phyloP scores from a whole-genome alignment of 2,888 invertebrate species.

The Polymixis lichenea region DNA sequence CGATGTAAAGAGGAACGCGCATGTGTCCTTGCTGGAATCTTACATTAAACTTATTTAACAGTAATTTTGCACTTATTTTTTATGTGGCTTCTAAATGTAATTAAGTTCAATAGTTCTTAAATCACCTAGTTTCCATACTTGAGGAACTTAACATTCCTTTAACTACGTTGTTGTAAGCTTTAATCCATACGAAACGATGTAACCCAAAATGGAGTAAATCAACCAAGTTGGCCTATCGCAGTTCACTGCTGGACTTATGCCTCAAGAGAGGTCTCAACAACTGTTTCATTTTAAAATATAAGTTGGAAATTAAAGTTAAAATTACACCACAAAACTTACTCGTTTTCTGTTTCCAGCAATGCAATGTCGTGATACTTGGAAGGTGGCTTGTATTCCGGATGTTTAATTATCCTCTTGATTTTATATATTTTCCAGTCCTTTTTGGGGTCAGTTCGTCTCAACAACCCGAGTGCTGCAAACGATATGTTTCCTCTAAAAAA shows the following conservation, averaged over 20 bases:
- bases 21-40: neutral
- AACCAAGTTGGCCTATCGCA: too few species aligned
- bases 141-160: neutral
- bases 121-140: neutral
- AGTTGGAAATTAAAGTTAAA: neutral
- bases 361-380: slow-evolving; percentile 76
- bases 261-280: too few species aligned
- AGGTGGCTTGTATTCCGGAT: slow-evolving; percentile 71
- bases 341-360: slow-evolving; percentile 67
- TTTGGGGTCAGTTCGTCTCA: slow-evolving; percentile 49
- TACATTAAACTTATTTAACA: neutral
- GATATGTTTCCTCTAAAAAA: slow-evolving; percentile 55
- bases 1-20: neutral
- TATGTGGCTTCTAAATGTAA: neutral
- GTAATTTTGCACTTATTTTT: neutral
- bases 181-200: neutral
- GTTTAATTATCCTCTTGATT: slow-evolving; percentile 58
- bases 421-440: slow-evolving; percentile 51
- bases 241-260: too few species aligned
- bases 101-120: neutral
- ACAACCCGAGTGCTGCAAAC: slow-evolving; percentile 52
- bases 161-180: neutral
- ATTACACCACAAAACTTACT: slow-evolving; percentile 43
- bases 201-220: too few species aligned
- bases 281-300: neutral